Conservation (phyloP, 2,888 invertebrate species). For the Caenorhabditis macrosperma region DNA sequence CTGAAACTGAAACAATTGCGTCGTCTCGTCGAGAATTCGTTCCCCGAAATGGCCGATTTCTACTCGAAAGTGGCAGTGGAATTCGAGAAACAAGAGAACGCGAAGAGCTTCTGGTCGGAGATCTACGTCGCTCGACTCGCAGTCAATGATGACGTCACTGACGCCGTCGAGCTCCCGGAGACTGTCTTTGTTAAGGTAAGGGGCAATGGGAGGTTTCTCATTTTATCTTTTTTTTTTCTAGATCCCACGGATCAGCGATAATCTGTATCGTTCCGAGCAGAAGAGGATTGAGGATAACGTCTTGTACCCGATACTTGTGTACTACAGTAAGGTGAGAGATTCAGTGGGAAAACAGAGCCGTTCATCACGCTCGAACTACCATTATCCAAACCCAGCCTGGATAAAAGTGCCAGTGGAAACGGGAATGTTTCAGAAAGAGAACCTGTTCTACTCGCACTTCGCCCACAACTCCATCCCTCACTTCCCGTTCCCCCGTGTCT, state of each 20-base stretch:
- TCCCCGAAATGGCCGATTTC: constrained; percentile 37
- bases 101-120: constrained; percentile 58
- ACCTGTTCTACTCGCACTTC: constrained; percentile 47
- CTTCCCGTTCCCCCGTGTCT: constrained; percentile 41
- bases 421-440: constrained; percentile 24
- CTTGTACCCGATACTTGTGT: constrained; percentile 3
- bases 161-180: background rate
- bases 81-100: constrained; percentile 38
- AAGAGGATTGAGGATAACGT: background rate
- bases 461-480: constrained; percentile 17
- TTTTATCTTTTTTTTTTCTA: background rate
- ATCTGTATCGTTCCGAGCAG: constrained; percentile 8
- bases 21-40: constrained; percentile 28
- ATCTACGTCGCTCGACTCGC: constrained; percentile 33
- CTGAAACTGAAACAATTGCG: constrained; percentile 22
- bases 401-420: too few relatives aligned
- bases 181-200: constrained; percentile 47
- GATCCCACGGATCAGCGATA: constrained; percentile 37
- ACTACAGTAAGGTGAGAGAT: constrained; percentile 20
- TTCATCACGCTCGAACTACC: too few relatives aligned
- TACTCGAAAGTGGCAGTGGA: constrained; percentile 14
- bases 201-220: too few relatives aligned
- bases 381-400: too few relatives aligned
- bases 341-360: too few relatives aligned
- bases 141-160: background rate